phyloP scores from a whole-genome alignment of 2,888 invertebrate genomes.

The Tipula helvola region DNA sequence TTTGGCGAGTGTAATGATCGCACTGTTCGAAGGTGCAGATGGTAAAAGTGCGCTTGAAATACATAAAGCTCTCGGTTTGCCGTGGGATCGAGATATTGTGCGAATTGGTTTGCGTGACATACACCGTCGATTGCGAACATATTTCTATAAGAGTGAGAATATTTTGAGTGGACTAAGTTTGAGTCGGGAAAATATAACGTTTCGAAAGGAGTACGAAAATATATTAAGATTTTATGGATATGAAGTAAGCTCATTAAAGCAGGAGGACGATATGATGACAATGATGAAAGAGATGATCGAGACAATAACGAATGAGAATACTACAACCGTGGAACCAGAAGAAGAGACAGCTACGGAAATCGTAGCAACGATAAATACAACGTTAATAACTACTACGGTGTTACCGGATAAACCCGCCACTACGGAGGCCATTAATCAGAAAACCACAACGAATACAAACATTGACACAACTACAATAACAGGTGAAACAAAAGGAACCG shows the following conservation, averaged over 20 bases:
- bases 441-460: constrained; percentile 10
- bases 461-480: constrained; percentile 8
- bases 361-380: constrained; percentile 12
- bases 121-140: constrained; percentile 68
- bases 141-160: constrained; percentile 64
- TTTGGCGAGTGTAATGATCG: constrained; percentile 63
- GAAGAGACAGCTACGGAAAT: constrained; percentile 13
- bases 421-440: constrained; percentile 12
- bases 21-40: constrained; percentile 64
- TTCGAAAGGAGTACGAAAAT: constrained; percentile 59
- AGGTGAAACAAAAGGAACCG: neutral
- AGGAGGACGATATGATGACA: neutral
- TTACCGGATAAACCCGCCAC: constrained; percentile 11
- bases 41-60: constrained; percentile 63
- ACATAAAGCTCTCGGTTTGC: constrained; percentile 53
- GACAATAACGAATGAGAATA: constrained; percentile 18
- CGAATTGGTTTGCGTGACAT: constrained; percentile 72
- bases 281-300: constrained; percentile 11
- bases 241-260: constrained; percentile 32
- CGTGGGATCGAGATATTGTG: constrained; percentile 57
- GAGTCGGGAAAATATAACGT: constrained; percentile 63
- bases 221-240: constrained; percentile 70
- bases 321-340: constrained; percentile 18
- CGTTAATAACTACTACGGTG: constrained; percentile 12
- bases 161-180: constrained; percentile 69